Percentiles rank a stretch among this genome's conserved stretches.
These are phyloP conservation scores for Harpalus rubripes DNA, from an alignment of 2,888 invertebrate species.

Conservation along the genomic window DNA sequence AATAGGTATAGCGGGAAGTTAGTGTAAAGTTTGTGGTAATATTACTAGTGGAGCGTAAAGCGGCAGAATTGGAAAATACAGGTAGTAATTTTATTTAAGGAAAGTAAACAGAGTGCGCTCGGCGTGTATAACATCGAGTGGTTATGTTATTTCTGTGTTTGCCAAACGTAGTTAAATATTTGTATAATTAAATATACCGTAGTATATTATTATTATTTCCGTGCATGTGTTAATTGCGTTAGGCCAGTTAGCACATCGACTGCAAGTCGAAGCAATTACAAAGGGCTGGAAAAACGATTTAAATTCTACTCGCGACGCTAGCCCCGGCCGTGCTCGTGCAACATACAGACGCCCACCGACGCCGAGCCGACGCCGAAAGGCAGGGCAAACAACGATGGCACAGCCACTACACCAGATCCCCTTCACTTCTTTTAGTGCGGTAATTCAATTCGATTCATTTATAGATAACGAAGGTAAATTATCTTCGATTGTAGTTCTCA, in stretches of 20 bases:
- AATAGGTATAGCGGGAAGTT: background rate
- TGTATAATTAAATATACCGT: slow-evolving; percentile 61
- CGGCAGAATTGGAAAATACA: slow-evolving; percentile 16
- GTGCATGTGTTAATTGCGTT: slow-evolving; percentile 64
- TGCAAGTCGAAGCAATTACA: slow-evolving; percentile 58
- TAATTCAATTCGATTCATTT: slow-evolving; percentile 66
- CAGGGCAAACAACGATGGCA: slow-evolving; percentile 36
- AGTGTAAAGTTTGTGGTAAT: background rate
- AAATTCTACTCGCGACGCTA: slow-evolving; percentile 53
- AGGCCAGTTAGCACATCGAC: slow-evolving; percentile 61
- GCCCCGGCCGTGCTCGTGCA: slow-evolving; percentile 27
- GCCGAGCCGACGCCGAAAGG: slow-evolving; percentile 39
- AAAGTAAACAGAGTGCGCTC: slow-evolving; percentile 9
- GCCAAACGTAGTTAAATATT: slow-evolving; percentile 61
- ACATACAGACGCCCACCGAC: slow-evolving; percentile 30
- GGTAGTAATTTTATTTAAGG: slow-evolving; percentile 41
- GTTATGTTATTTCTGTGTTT: slow-evolving; percentile 60
- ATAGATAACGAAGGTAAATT: slow-evolving; percentile 67
- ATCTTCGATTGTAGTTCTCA: slow-evolving; percentile 66
- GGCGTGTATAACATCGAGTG: slow-evolving; percentile 28
- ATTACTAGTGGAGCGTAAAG: slow-evolving; percentile 11
- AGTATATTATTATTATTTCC: slow-evolving; percentile 62
- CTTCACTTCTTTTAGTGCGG: slow-evolving; percentile 59
- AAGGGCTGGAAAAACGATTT: slow-evolving; percentile 60
- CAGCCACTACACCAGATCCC: slow-evolving; percentile 26